Evolutionary conservation across 2,113 vertebrate species (phyloP).

Genomic region (Oncorhynchus tshawytscha): DNA sequence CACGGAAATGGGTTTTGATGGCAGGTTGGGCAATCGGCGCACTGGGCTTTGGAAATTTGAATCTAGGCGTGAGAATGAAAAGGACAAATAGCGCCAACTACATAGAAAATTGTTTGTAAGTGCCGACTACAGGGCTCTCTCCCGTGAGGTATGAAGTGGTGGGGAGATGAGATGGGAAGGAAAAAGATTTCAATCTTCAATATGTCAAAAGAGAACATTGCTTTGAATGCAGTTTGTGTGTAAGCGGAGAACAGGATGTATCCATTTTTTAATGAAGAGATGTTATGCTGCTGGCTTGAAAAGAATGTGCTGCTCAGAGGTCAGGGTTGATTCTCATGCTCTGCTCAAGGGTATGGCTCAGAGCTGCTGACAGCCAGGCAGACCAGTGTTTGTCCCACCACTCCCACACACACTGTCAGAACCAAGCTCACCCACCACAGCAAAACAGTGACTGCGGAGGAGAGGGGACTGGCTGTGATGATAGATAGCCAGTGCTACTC

Average conservation of each 20-base stretch:
- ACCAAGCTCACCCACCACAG: neutral
- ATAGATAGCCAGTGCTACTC: conserved; percentile 1
- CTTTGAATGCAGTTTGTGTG: too few species aligned
- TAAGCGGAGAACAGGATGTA: neutral
- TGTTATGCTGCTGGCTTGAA: conserved; percentile 5
- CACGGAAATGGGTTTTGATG: conserved; percentile 30
- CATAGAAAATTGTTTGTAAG: neutral
- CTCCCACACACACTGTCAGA: neutral
- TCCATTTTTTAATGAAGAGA: conserved; percentile 17
- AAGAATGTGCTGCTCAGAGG: conserved; percentile 23
- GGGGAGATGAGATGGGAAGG: neutral
- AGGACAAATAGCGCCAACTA: neutral
- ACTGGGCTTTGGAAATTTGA: conserved; percentile 24
- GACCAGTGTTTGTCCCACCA: conserved; percentile 11
- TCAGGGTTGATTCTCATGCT: conserved; percentile 21
- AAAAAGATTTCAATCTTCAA: neutral
- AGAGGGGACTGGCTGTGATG: conserved; percentile 2
- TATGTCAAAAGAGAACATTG: neutral
- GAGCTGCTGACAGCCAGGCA: neutral
- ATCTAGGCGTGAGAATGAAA: conserved; percentile 61
- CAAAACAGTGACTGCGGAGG: neutral
- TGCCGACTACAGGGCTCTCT: neutral
- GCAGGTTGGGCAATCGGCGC: conserved; percentile 47
- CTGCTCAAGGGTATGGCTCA: conserved; percentile 3
- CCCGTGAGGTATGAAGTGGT: neutral